Conservation (phyloP, 2,797 vertebrate genomes). For the Enteromius anoplus region DNA sequence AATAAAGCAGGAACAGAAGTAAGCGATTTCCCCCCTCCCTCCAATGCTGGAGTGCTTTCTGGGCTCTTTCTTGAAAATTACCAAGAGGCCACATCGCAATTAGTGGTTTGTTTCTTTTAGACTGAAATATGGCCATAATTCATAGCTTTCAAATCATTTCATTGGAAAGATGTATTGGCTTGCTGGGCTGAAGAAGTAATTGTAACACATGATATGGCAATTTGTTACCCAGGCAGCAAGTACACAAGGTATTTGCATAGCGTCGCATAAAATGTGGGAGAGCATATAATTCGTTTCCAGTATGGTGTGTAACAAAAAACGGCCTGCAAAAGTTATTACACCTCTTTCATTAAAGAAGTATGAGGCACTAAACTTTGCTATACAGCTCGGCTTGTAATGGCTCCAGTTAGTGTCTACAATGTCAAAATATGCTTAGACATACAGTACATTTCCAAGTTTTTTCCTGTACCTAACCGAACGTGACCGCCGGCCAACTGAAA, state of each 20-base stretch:
- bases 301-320: conserved; percentile 69
- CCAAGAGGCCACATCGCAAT: conserved; percentile 82
- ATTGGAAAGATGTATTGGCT: conserved; percentile 72
- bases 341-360: conserved; percentile 67
- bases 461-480: conserved; percentile 54
- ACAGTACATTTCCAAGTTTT: conserved; percentile 61
- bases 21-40: conserved; percentile 76
- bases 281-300: conserved; percentile 71
- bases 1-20: conserved; percentile 88
- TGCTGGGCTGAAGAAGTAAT: conserved; percentile 76
- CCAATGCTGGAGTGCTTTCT: conserved; percentile 74
- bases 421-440: conserved; percentile 60
- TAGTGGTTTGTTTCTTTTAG: conserved; percentile 85
- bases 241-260: conserved; percentile 80
- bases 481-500: conserved; percentile 57
- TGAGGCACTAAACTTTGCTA: conserved; percentile 60
- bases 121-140: conserved; percentile 88
- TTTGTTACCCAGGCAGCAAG: conserved; percentile 79
- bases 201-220: conserved; percentile 84
- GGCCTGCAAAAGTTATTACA: conserved; percentile 65
- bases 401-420: conserved; percentile 67
- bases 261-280: conserved; percentile 64
- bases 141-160: conserved; percentile 83
- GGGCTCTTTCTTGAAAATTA: conserved; percentile 78
- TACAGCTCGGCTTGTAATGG: conserved; percentile 66